Base-by-base conservation (phyloP, 1,140 invertebrate species). In the Ruditapes philippinarum region DNA sequence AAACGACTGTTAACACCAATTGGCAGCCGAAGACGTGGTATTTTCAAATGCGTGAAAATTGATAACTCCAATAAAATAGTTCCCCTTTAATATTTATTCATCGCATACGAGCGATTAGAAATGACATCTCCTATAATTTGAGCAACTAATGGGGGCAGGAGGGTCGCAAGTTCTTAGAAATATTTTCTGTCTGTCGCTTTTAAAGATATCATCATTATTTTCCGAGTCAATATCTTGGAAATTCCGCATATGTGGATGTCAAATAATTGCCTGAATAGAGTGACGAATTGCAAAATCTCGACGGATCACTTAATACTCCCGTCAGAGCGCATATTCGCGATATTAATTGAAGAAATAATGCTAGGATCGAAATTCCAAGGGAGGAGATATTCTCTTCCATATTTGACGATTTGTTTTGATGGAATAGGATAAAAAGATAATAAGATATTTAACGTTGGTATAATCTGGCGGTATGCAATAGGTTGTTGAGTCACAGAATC, bases 301-400 rank as follows among this genome's bases (percentile, higher is more conserved):
- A 9, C 68, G 49, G 70, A 57, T 86, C 83, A 60, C 83, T 76
- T 86, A 86, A 86, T 86, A 86, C 83, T 70, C 62, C 38, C 65
- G 83, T 76, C 68, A 76, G 19, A 60, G 68, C 31, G 49, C 62
- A 86, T 86, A 86, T 86, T 86, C 68, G 14, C n/a, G 70, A 86
- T 86, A 86, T 86, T 86, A 86, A 86, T 86, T 86, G 83, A 86
- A 76, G 83, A 86, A 86, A 74, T 74, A 86, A 74, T 74, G 83
- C 68, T 19, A 31, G 22, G 68, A 57, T 86, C 60, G 45, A 60
- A 70, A 65, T 83, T 83, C 81, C 42, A 9, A 31, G 81, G 62
- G 40, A 70, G 54, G 22, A 51, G 57, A 51, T 68, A 78, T 78
- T 78, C 54, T 78, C 74, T 54, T 78, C 74, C 42, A 78, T 78